A percentile compares a stretch with the other conserved stretches of the same genome.
These are phyloP conservation scores for Diplosoma virens DNA, from an alignment of 23 tunicate genomes.

Conservation along the genomic window DNA sequence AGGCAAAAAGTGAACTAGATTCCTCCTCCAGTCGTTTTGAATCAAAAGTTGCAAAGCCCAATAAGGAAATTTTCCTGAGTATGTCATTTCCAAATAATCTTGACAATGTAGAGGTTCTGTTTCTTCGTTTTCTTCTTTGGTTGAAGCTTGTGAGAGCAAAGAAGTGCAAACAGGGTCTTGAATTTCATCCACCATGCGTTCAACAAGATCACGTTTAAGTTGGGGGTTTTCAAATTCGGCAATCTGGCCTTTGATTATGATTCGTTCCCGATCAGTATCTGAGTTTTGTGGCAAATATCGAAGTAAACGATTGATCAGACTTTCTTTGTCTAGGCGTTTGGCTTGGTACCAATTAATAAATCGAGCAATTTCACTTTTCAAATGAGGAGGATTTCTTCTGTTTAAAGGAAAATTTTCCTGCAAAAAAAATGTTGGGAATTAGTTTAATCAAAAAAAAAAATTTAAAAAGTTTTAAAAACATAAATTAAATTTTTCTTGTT, in stretches of 20 bases:
- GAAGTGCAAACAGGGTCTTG: not conserved
- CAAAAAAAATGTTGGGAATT: too few species aligned
- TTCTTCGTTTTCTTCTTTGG: slow-evolving; percentile 19
- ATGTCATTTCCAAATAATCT: not conserved
- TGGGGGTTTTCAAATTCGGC: not conserved
- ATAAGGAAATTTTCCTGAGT: slow-evolving; percentile 17
- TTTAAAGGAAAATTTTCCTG: too few species aligned
- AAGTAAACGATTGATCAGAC: too few species aligned
- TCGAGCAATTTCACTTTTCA: too few species aligned
- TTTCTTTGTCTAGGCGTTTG: too few species aligned
- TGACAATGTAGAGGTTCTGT: not conserved
- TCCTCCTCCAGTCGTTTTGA: not conserved
- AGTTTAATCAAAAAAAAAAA: too few species aligned
- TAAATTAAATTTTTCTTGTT: too few species aligned
- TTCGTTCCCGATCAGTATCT: too few species aligned
- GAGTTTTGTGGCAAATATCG: too few species aligned
- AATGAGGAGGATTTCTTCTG: too few species aligned
- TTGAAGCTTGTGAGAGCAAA: not conserved
- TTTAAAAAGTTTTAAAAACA: too few species aligned
- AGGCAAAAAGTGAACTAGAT: slow-evolving; percentile 13
- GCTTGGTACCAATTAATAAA: too few species aligned
- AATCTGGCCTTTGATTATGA: not conserved
- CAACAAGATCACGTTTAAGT: not conserved
- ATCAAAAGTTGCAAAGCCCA: slow-evolving; percentile 9
- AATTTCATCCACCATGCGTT: not conserved